Evolutionary conservation across 2,888 invertebrate species (phyloP), one percentile per base, ranked within the genome.

Genomic region (Escarpia spicata): DNA sequence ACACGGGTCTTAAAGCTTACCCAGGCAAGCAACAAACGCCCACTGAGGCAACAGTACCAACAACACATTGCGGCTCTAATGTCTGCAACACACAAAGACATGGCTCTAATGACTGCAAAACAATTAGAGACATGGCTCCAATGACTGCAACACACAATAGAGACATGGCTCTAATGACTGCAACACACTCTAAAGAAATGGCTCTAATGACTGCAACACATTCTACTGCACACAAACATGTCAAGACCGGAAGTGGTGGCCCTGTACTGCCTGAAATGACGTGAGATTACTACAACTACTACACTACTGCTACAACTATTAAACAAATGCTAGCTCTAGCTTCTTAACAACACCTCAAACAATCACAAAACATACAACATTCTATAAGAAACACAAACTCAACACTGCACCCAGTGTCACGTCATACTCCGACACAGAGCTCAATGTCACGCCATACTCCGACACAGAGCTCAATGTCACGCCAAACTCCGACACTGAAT

Each of bases 331-430:
- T 75, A 75, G 75, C 75, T 19, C 75, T 75, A 75, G 26, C 19
- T 75, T 75, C 75, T 75, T 75, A 75, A 75, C 75, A 75, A 75
- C 26, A 75, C 75, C 75, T 75, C 26, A n/a, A 75, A 75, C 75
- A 75, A 75, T 75, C 75, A 15, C 15, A 9, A 26, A 75, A 75
- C 75, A 75, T 75, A 75, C 26, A 75, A 75, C 26, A 75, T 26
- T n/a, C 75, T 75, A 75, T 26, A 75, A 75, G 75, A 75, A 75
- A 75, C 75, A 75, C n/a, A n/a, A 37, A 75, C 19, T 75, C 26
- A 75, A 75, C 75, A 75, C 75, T 75, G 75, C 75, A 75, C 75
- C 75, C 75, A 19, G 75, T 75, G 75, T n/a, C 75, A 75, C 26
- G 26, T 26, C 19, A n/a, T 75, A 26, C 75, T 75, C 75, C 52